Percentiles rank a stretch among this genome's conserved stretches.
Evolutionary conservation across 2,888 invertebrate genomes (phyloP).

Genomic region (Bellardia bayeri): DNA sequence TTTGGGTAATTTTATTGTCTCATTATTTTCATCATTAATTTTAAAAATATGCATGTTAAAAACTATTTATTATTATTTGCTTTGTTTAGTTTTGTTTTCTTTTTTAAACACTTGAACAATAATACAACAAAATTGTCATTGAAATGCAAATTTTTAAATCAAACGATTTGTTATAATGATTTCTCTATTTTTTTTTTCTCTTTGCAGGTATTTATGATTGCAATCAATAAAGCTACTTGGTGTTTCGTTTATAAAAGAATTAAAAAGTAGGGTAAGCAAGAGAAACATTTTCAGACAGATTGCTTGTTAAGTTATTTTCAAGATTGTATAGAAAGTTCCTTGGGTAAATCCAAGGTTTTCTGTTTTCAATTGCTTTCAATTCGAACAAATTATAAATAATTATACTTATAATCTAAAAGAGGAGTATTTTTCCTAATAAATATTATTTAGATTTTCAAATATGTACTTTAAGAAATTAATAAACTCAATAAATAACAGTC

Average conservation of each 20-base stretch:
- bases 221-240: neutral
- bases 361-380: no score
- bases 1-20: conserved; percentile 12
- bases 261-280: neutral
- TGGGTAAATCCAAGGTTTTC: no score
- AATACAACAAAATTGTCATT: conserved; percentile 19
- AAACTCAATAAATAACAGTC: no score
- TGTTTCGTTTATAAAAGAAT: neutral
- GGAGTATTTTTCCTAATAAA: no score
- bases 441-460: no score
- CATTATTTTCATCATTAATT: conserved; percentile 22
- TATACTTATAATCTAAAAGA: no score
- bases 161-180: conserved; percentile 27
- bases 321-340: no score
- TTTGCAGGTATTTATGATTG: conserved; percentile 53
- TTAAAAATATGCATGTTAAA: conserved; percentile 19
- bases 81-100: neutral
- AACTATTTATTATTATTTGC: conserved; percentile 23
- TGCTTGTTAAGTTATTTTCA: no score
- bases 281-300: neutral
- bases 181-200: conserved; percentile 17
- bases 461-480: no score
- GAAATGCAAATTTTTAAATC: conserved; percentile 41
- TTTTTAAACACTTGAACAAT: conserved; percentile 6
- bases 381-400: no score